These are phyloP conservation scores for Cephalopterus ornatus DNA, from an alignment of 2,113 vertebrate species.

Conservation along the genomic window DNA sequence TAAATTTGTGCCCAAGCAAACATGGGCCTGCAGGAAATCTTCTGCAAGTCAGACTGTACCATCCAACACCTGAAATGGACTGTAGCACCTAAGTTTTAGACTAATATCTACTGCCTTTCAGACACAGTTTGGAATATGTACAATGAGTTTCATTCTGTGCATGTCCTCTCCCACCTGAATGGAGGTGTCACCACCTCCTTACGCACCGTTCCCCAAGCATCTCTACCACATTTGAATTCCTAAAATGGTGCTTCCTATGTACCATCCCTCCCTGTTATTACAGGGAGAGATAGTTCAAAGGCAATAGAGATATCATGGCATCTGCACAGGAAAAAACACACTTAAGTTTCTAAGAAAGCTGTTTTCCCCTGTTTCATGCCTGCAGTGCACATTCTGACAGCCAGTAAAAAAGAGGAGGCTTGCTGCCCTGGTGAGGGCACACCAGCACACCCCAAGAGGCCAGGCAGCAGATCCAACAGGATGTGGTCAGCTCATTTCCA, in stretches of 20 bases:
- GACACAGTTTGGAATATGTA: neutral
- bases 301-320: neutral
- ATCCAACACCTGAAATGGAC: neutral
- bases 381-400: neutral
- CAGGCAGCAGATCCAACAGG: neutral
- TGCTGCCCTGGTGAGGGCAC: neutral
- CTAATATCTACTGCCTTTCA: neutral
- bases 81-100: neutral
- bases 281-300: neutral
- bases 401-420: neutral
- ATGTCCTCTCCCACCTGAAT: neutral
- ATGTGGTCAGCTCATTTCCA: neutral
- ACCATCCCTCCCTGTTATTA: rapidly evolving
- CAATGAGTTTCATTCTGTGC: neutral
- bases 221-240: neutral
- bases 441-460: neutral
- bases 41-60: neutral
- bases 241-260: neutral
- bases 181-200: neutral
- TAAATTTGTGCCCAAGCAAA: neutral
- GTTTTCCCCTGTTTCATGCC: neutral
- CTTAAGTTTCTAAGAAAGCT: neutral
- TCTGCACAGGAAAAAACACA: neutral
- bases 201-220: neutral
- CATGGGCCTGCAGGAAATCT: neutral